Evolutionary conservation across 2,797 vertebrate genomes (phyloP), one percentile per base, ranked within the genome.

Genomic region (Platyrinchus mystaceus): DNA sequence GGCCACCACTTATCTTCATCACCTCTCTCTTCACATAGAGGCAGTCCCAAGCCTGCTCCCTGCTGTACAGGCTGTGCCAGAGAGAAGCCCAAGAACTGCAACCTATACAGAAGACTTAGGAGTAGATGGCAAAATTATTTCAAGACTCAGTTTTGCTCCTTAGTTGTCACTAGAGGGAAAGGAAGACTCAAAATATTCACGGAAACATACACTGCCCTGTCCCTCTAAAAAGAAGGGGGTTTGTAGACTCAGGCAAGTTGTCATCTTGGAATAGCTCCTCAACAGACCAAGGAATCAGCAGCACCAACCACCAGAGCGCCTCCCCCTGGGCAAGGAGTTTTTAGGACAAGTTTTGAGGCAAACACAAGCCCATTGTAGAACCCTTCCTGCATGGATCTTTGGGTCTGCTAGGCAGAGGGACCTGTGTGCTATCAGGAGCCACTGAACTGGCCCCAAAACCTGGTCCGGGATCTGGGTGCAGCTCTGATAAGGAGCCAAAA

Each of bases 381-480:
- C 26, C 12, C 18, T 66, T 81, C n/a, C 44, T 15, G 1, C 50
- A 8, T 0, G 2, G 23, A 14, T 55, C 26, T 37, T 27, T 19
- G 12, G 21, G 39, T 46, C 30, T 69, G 15, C 32, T 30, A 36
- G 56, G 16, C 8, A 43, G 49, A 46, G 9, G 30, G 23, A 27
- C 4, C 22, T 56, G 36, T 2, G 2, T 3, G 0, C 15, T 70
- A 34, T 41, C 8, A 24, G 67, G 24, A 71, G 5, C 13, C 26
- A 15, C 46, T 22, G 15, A 70, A 10, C 36, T 0, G 6, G 24
- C 58, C 37, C 32, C 32, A 34, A 18, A 30, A 11, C 28, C 56
- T 36, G 10, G 9, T 53, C 41, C 58, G 55, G 28, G 17, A 8
- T 24, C 17, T 27, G 26, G n/a, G 26, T 6, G 9, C 50, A 81